A percentile compares a stretch with the other conserved stretches of the same genome.
phyloP scores from a whole-genome alignment of 2,113 vertebrate species.

The Pelecanoides urinatrix region DNA sequence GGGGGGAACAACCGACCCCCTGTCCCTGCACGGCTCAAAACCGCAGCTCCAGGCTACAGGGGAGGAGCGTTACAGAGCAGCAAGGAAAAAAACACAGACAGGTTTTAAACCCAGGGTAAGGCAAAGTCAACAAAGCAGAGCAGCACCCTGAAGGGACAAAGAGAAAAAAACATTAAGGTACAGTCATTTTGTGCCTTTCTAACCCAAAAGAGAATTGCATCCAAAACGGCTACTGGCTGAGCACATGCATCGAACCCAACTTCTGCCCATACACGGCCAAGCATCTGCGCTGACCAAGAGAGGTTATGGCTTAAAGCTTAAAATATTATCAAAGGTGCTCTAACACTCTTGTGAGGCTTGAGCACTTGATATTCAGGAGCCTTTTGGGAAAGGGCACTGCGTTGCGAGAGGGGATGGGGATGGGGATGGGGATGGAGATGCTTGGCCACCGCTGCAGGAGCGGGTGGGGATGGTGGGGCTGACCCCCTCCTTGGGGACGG shows the following conservation, averaged over 20 bases:
- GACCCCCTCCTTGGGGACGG: neutral
- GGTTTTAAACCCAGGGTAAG: constrained; percentile 29
- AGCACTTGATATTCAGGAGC: neutral
- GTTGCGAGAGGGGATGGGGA: fast-evolving
- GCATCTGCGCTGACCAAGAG: neutral
- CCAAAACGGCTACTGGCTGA: neutral
- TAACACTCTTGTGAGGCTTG: neutral
- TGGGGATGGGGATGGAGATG: neutral
- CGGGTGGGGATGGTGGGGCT: neutral
- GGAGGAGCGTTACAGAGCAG: neutral
- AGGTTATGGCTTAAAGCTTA: constrained; percentile 50
- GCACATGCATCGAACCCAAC: neutral
- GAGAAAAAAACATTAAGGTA: neutral
- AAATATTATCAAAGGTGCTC: neutral
- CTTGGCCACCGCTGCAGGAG: neutral
- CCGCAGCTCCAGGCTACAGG: neutral
- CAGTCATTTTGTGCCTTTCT: neutral
- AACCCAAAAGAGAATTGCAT: neutral
- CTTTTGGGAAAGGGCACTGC: neutral
- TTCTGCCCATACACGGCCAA: neutral
- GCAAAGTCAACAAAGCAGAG: constrained; percentile 45
- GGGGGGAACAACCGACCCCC: neutral
- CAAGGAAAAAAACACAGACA: neutral
- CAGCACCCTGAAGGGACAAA: constrained; percentile 43
- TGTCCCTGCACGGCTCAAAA: neutral